Conservation (phyloP, 2,113 vertebrate genomes). For the Capreolus pygargus region DNA sequence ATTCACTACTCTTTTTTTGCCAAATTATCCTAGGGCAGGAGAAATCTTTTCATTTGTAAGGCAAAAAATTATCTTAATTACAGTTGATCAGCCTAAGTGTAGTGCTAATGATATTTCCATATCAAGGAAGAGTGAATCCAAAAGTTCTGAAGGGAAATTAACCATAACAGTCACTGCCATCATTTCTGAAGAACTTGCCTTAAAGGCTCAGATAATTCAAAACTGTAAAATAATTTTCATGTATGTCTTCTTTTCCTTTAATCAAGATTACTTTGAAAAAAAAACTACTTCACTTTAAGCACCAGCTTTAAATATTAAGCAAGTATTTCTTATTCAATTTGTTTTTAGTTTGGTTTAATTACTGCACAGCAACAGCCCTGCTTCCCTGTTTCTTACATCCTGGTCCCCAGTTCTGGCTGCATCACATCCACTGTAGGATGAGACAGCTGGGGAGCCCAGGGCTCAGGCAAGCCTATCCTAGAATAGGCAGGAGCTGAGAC, state of each 20-base stretch:
- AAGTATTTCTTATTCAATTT: conserved; percentile 36
- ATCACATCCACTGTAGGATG: not conserved
- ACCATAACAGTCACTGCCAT: not conserved
- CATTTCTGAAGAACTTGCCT: conserved; percentile 35
- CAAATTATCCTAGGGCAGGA: not conserved
- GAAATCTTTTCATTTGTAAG: conserved; percentile 20
- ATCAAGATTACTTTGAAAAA: conserved; percentile 17
- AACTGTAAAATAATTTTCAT: conserved; percentile 48
- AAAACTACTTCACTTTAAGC: conserved; percentile 32
- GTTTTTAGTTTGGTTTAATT: conserved; percentile 30
- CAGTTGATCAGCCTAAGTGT: conserved; percentile 14
- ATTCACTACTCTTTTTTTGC: not conserved
- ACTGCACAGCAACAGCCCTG: not conserved
- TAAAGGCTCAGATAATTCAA: conserved; percentile 40
- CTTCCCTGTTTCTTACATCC: not conserved
- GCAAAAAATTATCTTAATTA: conserved; percentile 54
- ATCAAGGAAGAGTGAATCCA: conserved; percentile 52
- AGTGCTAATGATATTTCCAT: conserved; percentile 56
- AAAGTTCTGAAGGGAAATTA: conserved; percentile 55
- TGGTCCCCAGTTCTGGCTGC: not conserved
- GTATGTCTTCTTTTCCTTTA: conserved; percentile 9
- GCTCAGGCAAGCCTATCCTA: not conserved
- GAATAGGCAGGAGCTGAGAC: not conserved
- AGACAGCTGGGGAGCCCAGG: not conserved
- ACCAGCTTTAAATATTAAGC: conserved; percentile 45